phyloP scores from a whole-genome alignment of 2,888 invertebrate genomes.

The Aelia acuminata region DNA sequence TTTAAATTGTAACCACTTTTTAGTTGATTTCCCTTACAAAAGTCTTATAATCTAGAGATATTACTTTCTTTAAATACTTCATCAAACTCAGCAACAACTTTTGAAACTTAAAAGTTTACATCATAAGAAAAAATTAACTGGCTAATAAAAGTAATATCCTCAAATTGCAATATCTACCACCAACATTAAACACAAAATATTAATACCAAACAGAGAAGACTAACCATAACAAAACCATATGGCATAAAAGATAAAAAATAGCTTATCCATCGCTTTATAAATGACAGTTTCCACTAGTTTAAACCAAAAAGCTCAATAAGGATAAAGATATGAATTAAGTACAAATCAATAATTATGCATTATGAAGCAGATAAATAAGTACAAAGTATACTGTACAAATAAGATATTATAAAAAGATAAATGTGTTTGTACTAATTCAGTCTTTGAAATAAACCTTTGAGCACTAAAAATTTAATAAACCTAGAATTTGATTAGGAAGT shows the following conservation, averaged over 20 bases:
- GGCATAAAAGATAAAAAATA: not conserved
- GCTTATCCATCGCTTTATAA: not conserved
- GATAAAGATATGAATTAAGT: not conserved
- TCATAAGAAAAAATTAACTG: not conserved
- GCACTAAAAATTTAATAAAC: slow-evolving; percentile 44
- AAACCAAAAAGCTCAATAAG: not conserved
- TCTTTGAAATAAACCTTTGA: slow-evolving; percentile 57
- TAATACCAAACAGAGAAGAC: not conserved
- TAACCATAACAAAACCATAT: not conserved
- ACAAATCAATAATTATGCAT: not conserved
- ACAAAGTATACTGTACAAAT: not conserved
- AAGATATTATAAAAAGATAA: slow-evolving; percentile 10
- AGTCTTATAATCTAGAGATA: not conserved
- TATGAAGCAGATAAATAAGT: slow-evolving; percentile 4
- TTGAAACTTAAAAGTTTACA: not conserved
- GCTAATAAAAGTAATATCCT: not conserved
- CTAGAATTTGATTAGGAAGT: slow-evolving; percentile 11
- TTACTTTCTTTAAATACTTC: not conserved
- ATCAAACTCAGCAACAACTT: not conserved
- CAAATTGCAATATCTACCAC: not conserved
- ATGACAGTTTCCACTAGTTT: not conserved
- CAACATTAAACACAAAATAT: not conserved
- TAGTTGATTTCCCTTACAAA: not conserved
- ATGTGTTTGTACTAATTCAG: slow-evolving; percentile 53
- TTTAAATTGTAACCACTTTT: not conserved